Evolutionary conservation across 2,113 vertebrate species (phyloP).

Genomic region (Cathartes aura): DNA sequence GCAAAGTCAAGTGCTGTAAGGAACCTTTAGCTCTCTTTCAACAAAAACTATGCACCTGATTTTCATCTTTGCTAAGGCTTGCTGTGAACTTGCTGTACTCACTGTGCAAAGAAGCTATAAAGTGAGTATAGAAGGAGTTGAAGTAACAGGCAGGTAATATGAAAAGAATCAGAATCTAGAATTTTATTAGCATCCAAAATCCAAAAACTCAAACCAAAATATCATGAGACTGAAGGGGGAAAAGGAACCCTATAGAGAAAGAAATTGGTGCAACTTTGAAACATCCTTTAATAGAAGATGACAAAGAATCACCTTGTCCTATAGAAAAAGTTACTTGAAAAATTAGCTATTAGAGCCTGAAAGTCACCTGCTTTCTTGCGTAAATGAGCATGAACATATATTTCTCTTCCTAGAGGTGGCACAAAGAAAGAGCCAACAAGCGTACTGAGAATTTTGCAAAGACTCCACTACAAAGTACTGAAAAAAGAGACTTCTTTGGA

Average conservation of each 20-base stretch:
- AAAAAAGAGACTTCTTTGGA: constrained; percentile 7
- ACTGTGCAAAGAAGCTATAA: background rate
- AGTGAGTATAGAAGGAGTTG: background rate
- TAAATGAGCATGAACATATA: background rate
- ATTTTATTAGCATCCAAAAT: background rate
- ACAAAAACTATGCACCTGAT: background rate
- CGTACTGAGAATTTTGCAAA: background rate
- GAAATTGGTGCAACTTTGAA: background rate
- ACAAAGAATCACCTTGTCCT: background rate
- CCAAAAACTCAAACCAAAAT: background rate
- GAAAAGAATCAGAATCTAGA: background rate
- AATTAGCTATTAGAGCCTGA: background rate
- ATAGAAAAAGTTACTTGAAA: background rate
- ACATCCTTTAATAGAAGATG: background rate
- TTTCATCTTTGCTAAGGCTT: background rate
- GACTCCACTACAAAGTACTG: background rate
- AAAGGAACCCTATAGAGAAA: background rate
- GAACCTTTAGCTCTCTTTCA: background rate
- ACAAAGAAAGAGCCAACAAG: constrained; percentile 5
- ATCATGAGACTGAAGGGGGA: background rate
- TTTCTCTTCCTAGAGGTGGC: background rate
- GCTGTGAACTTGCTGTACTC: background rate
- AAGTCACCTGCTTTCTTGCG: background rate
- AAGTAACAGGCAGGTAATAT: background rate
- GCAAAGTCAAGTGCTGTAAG: background rate